Percentiles rank a stretch among this genome's conserved stretches.
phyloP scores from a whole-genome alignment of 2,888 invertebrate species.

The Melieria omissa region DNA sequence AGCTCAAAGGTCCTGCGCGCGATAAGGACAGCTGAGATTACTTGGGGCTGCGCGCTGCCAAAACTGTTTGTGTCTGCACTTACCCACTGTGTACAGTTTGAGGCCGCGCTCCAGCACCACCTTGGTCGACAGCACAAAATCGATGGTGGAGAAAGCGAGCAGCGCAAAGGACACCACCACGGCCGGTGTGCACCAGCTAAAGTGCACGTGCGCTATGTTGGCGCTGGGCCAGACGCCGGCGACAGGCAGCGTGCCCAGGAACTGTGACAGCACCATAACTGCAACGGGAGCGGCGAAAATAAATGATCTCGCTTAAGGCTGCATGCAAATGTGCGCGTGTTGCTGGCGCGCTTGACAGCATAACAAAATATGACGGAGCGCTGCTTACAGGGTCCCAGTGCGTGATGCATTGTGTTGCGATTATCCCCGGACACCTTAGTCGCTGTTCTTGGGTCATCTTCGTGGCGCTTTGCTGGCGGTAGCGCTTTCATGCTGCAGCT shows the following conservation, averaged over 20 bases:
- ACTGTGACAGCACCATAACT: slow-evolving; percentile 69
- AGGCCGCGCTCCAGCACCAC: slow-evolving; percentile 55
- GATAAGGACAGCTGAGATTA: not conserved
- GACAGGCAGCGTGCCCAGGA: slow-evolving; percentile 70
- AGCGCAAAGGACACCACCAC: slow-evolving; percentile 49
- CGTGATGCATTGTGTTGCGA: slow-evolving; percentile 67
- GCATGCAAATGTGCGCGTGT: not conserved
- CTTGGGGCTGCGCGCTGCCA: not conserved
- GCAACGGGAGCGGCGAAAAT: slow-evolving; percentile 9
- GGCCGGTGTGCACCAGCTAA: slow-evolving; percentile 56
- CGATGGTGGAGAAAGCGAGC: slow-evolving; percentile 49
- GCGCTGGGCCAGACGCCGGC: slow-evolving; percentile 65
- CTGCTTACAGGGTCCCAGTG: slow-evolving; percentile 67
- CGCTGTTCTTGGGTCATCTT: slow-evolving; percentile 34
- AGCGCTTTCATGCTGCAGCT: slow-evolving; percentile 20
- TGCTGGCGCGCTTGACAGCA: too few species aligned
- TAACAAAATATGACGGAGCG: too few species aligned
- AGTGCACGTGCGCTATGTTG: slow-evolving; percentile 56
- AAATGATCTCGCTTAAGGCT: not conserved
- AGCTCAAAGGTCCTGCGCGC: slow-evolving; percentile 56
- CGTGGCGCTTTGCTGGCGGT: slow-evolving; percentile 22
- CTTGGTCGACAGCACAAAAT: slow-evolving; percentile 51
- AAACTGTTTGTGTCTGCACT: not conserved
- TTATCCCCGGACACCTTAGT: not conserved
- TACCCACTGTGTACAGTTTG: slow-evolving; percentile 59